Percentiles rank a stretch among this genome's conserved stretches.
phyloP scores from a whole-genome alignment of 2,888 invertebrate genomes.

The Drosophila rubida region DNA sequence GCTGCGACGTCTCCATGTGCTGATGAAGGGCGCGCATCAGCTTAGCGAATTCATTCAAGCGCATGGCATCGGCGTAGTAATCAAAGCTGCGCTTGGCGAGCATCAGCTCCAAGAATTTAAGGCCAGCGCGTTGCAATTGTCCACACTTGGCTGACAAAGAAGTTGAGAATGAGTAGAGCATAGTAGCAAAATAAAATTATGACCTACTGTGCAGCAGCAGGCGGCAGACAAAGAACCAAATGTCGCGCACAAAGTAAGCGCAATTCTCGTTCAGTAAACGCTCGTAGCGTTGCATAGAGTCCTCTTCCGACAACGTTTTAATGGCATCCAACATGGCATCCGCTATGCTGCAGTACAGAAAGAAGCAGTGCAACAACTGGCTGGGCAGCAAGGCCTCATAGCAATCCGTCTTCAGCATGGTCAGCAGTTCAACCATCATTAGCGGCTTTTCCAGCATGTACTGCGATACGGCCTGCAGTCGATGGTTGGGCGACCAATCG shows the following conservation, averaged over 20 bases:
- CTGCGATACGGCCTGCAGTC: slow-evolving; percentile 28
- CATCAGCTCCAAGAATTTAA: slow-evolving; percentile 57
- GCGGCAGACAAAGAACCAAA: slow-evolving; percentile 73
- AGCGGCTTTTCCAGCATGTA: slow-evolving; percentile 61
- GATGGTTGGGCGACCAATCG: slow-evolving; percentile 16
- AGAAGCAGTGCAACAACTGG: slow-evolving; percentile 69
- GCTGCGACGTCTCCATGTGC: slow-evolving; percentile 46
- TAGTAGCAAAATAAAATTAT: not conserved
- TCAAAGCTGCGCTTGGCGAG: slow-evolving; percentile 45
- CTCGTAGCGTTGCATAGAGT: not conserved
- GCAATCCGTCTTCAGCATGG: slow-evolving; percentile 71
- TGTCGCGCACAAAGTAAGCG: slow-evolving; percentile 75
- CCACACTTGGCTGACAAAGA: slow-evolving; percentile 35
- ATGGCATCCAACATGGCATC: slow-evolving; percentile 72
- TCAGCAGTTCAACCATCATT: slow-evolving; percentile 69
- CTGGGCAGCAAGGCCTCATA: slow-evolving; percentile 65
- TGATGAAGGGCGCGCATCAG: slow-evolving; percentile 51
- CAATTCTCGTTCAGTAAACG: slow-evolving; percentile 35
- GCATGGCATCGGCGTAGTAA: slow-evolving; percentile 23
- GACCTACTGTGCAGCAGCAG: slow-evolving; percentile 49
- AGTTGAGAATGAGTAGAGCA: not conserved
- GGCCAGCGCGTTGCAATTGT: slow-evolving; percentile 51
- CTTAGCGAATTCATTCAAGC: slow-evolving; percentile 71
- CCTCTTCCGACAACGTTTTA: not conserved
- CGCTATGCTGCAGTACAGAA: slow-evolving; percentile 69